These are phyloP conservation scores for Epinotia ramella DNA, from an alignment of 2,888 invertebrate genomes.

Conservation along the genomic window DNA sequence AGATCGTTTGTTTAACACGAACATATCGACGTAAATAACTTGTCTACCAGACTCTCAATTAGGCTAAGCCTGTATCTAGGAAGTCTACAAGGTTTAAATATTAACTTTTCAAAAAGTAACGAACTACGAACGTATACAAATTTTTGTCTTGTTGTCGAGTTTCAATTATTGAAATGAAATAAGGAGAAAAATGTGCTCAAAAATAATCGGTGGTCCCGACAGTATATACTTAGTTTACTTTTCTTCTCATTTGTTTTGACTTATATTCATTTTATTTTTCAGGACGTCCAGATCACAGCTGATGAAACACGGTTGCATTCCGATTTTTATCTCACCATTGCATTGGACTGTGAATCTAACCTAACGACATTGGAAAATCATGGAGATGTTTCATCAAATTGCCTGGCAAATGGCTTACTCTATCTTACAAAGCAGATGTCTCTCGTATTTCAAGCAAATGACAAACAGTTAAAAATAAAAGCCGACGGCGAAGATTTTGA, in stretches of 20 bases:
- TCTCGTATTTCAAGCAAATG: constrained; percentile 61
- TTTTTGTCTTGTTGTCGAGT: neutral
- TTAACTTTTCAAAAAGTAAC: no score
- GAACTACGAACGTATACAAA: no score
- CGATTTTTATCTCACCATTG: constrained; percentile 64
- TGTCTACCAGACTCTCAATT: no score
- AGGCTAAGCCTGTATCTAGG: no score
- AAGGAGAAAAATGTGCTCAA: neutral
- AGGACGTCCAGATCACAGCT: constrained; percentile 65
- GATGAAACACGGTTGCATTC: constrained; percentile 66
- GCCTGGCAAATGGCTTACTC: constrained; percentile 65
- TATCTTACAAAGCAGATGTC: constrained; percentile 61
- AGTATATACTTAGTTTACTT: no score
- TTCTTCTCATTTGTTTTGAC: neutral
- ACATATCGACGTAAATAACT: no score
- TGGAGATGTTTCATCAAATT: constrained; percentile 46
- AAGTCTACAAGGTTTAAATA: no score
- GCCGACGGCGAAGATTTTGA: constrained; percentile 59
- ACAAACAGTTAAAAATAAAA: constrained; percentile 58
- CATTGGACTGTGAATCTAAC: constrained; percentile 61
- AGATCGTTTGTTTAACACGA: no score
- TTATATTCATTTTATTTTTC: constrained; percentile 50
- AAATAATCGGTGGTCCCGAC: neutral
- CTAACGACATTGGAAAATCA: constrained; percentile 48
- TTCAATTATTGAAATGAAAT: neutral